Conservation (phyloP, 2,797 vertebrate genomes). For the Pseudochirops corinnae region DNA sequence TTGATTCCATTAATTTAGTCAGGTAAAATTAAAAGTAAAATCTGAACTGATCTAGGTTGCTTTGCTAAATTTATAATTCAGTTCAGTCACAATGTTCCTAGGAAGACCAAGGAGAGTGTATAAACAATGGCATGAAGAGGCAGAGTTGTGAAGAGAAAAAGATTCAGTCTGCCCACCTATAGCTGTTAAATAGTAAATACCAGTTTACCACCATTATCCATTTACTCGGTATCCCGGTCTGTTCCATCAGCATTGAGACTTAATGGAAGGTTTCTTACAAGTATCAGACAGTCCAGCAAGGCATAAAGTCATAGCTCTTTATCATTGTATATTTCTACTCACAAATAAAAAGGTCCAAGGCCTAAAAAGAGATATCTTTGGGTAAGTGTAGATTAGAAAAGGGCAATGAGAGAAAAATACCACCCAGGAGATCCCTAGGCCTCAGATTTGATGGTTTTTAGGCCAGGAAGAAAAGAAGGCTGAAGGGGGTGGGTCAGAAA, state of each 20-base stretch:
- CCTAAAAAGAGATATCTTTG: neutral
- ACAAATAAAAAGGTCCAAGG: neutral
- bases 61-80: neutral
- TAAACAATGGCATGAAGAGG: neutral
- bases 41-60: neutral
- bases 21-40: neutral
- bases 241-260: neutral
- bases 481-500: neutral
- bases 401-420: neutral
- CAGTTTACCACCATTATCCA: neutral
- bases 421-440: neutral
- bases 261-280: neutral
- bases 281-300: neutral
- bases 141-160: neutral
- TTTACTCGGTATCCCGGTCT: neutral
- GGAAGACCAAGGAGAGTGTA: neutral
- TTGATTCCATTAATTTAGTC: neutral
- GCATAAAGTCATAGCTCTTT: neutral
- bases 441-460: neutral
- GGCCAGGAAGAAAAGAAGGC: too few species aligned
- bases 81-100: conserved; percentile 10
- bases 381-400: neutral
- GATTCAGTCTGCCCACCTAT: neutral
- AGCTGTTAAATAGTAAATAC: neutral
- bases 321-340: neutral